These are phyloP conservation scores for Hirundichthys speculiger DNA, from an alignment of 2,113 vertebrate genomes.

Conservation along the genomic window DNA sequence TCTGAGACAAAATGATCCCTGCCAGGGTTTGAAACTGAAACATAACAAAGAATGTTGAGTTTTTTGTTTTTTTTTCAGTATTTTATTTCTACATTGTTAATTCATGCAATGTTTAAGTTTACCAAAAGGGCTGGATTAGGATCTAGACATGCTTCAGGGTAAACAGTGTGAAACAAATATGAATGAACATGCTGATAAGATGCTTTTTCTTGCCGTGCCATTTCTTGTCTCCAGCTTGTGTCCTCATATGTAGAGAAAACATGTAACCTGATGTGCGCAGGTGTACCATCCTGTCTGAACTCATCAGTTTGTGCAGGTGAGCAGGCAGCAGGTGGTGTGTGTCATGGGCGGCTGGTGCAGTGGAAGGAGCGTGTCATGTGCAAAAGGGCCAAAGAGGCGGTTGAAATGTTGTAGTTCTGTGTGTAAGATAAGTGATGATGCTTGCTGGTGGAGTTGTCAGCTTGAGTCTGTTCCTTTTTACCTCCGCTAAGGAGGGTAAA, in stretches of 20 bases:
- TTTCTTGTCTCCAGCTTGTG: background rate
- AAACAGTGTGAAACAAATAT: background rate
- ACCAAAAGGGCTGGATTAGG: background rate
- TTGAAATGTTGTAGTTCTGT: slow-evolving; percentile 26
- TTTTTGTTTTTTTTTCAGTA: too few species aligned
- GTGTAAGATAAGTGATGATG: slow-evolving; percentile 45
- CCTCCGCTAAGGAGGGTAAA: too few species aligned
- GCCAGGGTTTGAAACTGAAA: background rate
- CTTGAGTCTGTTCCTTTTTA: slow-evolving; percentile 27
- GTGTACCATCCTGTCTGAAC: slow-evolving; percentile 27
- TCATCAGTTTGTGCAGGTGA: slow-evolving; percentile 18
- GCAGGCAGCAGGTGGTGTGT: slow-evolving; percentile 25
- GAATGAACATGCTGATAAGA: background rate
- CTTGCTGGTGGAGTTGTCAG: slow-evolving; percentile 28
- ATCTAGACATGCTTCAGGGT: background rate
- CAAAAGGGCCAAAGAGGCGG: slow-evolving; percentile 21
- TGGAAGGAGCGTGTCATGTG: slow-evolving; percentile 23
- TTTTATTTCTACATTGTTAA: too few species aligned
- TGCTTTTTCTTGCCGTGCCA: too few species aligned
- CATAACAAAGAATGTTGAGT: too few species aligned
- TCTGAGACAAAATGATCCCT: background rate
- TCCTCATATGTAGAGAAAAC: slow-evolving; percentile 1
- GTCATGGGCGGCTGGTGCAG: slow-evolving; percentile 24
- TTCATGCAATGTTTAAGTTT: background rate
- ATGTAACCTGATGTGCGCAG: background rate